Base-by-base conservation (phyloP, 2,113 vertebrate species). In the Forbesichthys papilliferus region DNA sequence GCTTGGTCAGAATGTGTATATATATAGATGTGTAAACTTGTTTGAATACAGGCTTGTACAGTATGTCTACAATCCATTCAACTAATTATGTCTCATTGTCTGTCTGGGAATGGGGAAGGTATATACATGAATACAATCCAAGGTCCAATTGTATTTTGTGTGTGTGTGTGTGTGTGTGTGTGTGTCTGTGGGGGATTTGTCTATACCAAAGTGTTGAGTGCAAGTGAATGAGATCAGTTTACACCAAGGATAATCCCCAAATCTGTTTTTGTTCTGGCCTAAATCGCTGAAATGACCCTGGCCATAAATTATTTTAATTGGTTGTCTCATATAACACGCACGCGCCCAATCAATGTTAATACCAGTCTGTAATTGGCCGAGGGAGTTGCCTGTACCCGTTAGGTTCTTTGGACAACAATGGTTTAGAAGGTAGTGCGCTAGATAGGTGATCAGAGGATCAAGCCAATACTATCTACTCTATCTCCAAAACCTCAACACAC, bases 301-400 rank as follows among this genome's bases (percentile, higher is more conserved):
- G 75, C 83, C 85, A 87, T 89, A 93, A 92, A 88, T 92, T 85
- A 91, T 92, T 93, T 93, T 93, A 93, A 93, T 93, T 92, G 91
- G 89, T 79, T 84, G 84, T 92, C 90, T 92, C 86, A 81, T 86
- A 82, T 91, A 82, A 90, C 91, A 86, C 75, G 51, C 78, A 71
- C 77, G 68, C 80, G 74, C 71, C 84, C 59, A 83, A 83, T 81
- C 81, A 81, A 86, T 55, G 66, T 75, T 90, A 90, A 92, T 90
- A 81, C 88, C 54, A 62, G 66, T 63, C 88, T 85, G 80, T 89
- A 86, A 91, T 88, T 86, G 79, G 77, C 77, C 73, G 63, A 84
- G 83, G 57, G 63, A 74, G 74, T 83, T 77, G 77, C 83, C 69
- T 71, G 54, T 86, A 85, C 77, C 73, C 76, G 74, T 81, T 89